Conservation (phyloP, 2,888 invertebrate genomes). For the Caenorhabditis drosophilae region DNA sequence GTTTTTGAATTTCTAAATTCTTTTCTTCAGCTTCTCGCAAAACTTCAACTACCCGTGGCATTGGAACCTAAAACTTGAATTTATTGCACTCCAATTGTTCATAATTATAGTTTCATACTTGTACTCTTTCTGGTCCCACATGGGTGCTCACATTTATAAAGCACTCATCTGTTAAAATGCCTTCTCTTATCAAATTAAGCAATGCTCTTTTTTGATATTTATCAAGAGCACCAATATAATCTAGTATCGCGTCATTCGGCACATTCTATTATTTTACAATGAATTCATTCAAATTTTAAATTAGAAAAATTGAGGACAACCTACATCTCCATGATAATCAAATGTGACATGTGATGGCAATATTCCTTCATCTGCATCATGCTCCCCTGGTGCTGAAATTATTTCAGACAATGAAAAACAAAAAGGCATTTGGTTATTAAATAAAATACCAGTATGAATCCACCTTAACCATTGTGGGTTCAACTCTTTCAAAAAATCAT, state of each 20-base stretch:
- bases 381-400: conserved; percentile 32
- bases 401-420: neutral
- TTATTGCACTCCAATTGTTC: conserved; percentile 2
- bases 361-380: conserved; percentile 30
- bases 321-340: conserved; percentile 39
- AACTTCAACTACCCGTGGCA: conserved; percentile 53
- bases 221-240: conserved; percentile 50
- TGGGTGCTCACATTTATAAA: conserved; percentile 55
- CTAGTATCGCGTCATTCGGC: conserved; percentile 41
- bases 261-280: conserved; percentile 20
- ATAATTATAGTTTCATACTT: conserved; percentile 26
- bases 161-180: conserved; percentile 57
- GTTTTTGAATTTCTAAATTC: conserved; percentile 25
- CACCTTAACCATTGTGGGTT: conserved; percentile 54
- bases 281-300: too few relatives aligned
- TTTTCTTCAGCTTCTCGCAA: conserved; percentile 41
- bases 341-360: conserved; percentile 24
- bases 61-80: conserved; percentile 44
- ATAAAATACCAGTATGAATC: conserved; percentile 51
- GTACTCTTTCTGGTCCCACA: conserved; percentile 54
- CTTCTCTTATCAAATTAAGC: conserved; percentile 51
- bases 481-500: conserved; percentile 49
- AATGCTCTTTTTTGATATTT: conserved; percentile 53
- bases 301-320: neutral
- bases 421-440: conserved; percentile 8